Base-by-base conservation (phyloP, 2,888 invertebrate species). In the Ichneumoninae sp. region DNA sequence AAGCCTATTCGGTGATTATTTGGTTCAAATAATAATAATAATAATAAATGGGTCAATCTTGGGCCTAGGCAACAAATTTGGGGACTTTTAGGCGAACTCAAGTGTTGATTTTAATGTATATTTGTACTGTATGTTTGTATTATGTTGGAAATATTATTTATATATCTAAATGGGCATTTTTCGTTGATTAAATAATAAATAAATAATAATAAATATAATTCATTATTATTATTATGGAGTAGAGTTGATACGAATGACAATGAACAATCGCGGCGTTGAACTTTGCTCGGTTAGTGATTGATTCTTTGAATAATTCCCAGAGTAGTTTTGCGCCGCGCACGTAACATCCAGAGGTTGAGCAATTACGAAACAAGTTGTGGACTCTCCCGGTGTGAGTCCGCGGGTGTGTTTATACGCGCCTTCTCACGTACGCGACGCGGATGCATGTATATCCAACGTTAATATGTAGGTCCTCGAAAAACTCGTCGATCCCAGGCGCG, bases 331-430 rank as follows among this genome's bases (percentile, higher is more conserved):
- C 47, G 33, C 75, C 63, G 16, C 71, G 6, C 10, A 30, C 19
- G 44, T 68, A 30, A 60, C 60, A n/a, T 44, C 33, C 10, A 40
- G 65, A 69, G 16, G 75, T 71, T 71, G 26, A 63, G 52, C 50
- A 83, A 74, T 85, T 73, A 80, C 76, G 80, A 85, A 83, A 80
- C 69, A 36, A 40, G 63, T 76, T 83, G 73, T 65, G 54, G 47
- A 78, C 26, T 74, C 33, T 60, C 74, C 6, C n/a, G n/a, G 63
- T 40, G 50, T 33, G 52, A 30, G 30, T 57, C 7, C 57, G 52
- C 75, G 47, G 47, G 44, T 26, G 52, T 7, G 7, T 22, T n/a
- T 65, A 16, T 26, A 33, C 8, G 26, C 57, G 22, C 10, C 10
- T 26, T 30, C 30, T 40, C 50, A 13, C n/a, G 26, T 73, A 36